Percentiles rank a stretch among this genome's conserved stretches.
Evolutionary conservation across 1,140 invertebrate genomes (phyloP).

Genomic region (Dolichoris vasculosae): DNA sequence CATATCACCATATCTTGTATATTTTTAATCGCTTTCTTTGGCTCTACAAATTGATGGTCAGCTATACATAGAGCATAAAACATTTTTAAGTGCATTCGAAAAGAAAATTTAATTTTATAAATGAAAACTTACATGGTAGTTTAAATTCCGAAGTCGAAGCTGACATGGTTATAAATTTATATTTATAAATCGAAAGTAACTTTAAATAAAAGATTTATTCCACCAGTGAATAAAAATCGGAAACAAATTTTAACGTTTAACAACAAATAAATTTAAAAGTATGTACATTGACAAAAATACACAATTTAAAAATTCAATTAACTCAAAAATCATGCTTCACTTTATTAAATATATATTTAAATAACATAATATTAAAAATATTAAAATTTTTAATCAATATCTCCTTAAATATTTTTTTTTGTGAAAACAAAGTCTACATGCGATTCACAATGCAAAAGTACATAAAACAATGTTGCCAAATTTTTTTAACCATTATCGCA

Average conservation of each 20-base stretch:
- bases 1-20: constrained; percentile 84
- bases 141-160: constrained; percentile 43
- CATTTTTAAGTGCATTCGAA: constrained; percentile 32
- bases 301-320: background rate
- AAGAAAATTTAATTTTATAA: background rate
- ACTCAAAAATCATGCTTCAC: background rate
- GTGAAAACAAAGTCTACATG: background rate
- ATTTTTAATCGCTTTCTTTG: constrained; percentile 81
- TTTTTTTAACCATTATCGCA: background rate
- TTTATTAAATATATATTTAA: background rate
- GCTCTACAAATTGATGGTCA: constrained; percentile 79
- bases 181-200: constrained; percentile 12
- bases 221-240: background rate
- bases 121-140: constrained; percentile 54
- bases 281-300: constrained; percentile 14
- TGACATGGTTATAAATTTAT: constrained; percentile 54
- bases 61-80: constrained; percentile 57
- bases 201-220: background rate
- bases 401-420: background rate
- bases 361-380: background rate
- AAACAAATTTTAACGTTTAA: background rate
- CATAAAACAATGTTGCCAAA: constrained; percentile 17
- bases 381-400: background rate
- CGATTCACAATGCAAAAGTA: background rate
- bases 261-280: background rate